These are phyloP conservation scores for Tetragonula clypearis DNA, from an alignment of 1,140 invertebrate species.

Conservation along the genomic window DNA sequence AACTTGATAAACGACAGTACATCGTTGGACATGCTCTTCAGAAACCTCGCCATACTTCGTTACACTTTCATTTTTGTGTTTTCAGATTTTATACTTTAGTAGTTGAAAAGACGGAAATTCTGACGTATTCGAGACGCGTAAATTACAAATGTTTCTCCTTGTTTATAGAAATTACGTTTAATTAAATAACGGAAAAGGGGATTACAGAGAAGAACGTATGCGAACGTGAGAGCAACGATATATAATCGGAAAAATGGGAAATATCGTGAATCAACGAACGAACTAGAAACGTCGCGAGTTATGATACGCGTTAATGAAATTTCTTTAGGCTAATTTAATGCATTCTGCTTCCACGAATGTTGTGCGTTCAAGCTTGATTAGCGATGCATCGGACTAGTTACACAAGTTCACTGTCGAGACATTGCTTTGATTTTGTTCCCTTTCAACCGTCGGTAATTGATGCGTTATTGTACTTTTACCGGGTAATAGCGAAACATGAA, in stretches of 20 bases:
- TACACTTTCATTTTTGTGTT: no score
- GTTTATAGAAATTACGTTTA: no score
- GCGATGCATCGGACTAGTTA: not conserved
- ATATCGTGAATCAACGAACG: not conserved
- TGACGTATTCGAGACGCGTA: no score
- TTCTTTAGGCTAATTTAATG: not conserved
- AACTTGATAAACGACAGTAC: no score
- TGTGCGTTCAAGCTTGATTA: not conserved
- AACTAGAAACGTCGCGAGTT: not conserved
- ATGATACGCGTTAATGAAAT: not conserved
- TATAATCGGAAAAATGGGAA: not conserved
- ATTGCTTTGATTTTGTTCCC: not conserved
- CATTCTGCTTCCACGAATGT: not conserved
- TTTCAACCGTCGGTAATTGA: not conserved
- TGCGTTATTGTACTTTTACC: constrained; percentile 29
- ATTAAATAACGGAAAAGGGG: no score
- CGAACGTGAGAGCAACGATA: no score
- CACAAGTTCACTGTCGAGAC: not conserved
- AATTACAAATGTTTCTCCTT: no score
- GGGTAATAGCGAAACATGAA: not conserved
- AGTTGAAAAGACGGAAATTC: no score
- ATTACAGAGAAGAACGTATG: no score
- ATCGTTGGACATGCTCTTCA: no score
- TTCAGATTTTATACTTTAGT: no score
- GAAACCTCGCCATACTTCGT: no score